Percentiles rank a stretch among this genome's conserved stretches.
Evolutionary conservation across 2,888 invertebrate species (phyloP).

Genomic region (Diadegma fenestrale): DNA sequence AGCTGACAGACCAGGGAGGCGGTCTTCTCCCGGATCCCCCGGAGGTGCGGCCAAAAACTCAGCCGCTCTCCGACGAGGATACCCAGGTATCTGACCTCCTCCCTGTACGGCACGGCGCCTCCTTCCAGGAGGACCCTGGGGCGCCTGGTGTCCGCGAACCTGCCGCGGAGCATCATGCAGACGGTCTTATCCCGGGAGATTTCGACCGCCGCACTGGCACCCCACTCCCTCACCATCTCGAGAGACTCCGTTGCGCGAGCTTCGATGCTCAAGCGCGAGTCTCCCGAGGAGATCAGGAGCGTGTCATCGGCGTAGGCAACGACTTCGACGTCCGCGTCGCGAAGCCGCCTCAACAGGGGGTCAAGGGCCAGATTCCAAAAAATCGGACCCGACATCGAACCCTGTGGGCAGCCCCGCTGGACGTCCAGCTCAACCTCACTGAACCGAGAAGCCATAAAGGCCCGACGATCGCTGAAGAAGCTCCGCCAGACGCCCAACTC

Average conservation of each 20-base stretch:
- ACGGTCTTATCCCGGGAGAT: constrained; percentile 14
- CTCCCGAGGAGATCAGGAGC: background rate
- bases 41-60: background rate
- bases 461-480: background rate
- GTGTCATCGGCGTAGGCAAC: constrained; percentile 1
- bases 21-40: background rate
- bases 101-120: background rate
- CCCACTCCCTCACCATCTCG: constrained; percentile 24
- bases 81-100: background rate
- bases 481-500: constrained; percentile 26
- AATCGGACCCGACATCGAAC: constrained; percentile 18
- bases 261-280: constrained; percentile 8
- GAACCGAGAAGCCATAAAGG: constrained; percentile 7
- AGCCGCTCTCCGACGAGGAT: background rate
- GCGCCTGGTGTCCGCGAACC: constrained; percentile 5
- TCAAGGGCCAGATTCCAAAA: constrained; percentile 23
- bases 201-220: constrained; percentile 7
- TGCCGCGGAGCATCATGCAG: constrained; percentile 14
- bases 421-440: background rate
- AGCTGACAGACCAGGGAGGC: constrained; percentile 32
- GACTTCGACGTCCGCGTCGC: background rate
- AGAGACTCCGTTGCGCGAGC: constrained; percentile 11
- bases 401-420: constrained; percentile 19
- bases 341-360: constrained; percentile 71
- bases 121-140: constrained; percentile 25